Base-by-base conservation (phyloP, 2,888 invertebrate species). In the Dromius quadrimaculatus region DNA sequence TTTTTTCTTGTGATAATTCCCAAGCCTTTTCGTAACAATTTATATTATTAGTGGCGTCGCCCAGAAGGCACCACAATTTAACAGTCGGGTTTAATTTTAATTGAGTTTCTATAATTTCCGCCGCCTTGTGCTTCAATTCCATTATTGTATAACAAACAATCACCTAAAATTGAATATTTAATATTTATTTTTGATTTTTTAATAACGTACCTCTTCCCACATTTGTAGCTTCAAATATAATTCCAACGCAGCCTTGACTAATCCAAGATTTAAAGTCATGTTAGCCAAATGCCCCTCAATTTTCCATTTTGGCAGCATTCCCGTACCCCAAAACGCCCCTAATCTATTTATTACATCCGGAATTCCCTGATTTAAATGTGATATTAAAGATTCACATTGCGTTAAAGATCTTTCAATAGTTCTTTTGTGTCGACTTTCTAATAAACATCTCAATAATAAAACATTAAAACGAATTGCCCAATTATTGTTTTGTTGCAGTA, bases 91-190 rank as follows among this genome's bases (percentile, higher is more conserved):
- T 88, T 72, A 91, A 87, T 1, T 88, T 87, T 69, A 93, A 83
- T 81, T 95, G 92, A 77, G 95, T 89, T 64, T 89, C 86, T 74
- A 98, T 94, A 41, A 98, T 85, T 81, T 94, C 92, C 4, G 95
- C 94, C 0, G 98, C 97, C 88, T 95, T 95, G 78, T 97, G 95
- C 34, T 90, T 85, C 75, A 95, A 83, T 75, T 95, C 91, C 72
- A 98, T 81, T 72, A 89, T 84, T 38, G 93, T 92, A 79, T 98
- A 98, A 82, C 98, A 98, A 1, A 89, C 87, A 65, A 99, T 93
- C 22, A 96, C 50, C 50, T 54, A 11, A 13, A 54, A 54, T n/a
- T 23, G 8, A 19, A 19, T 45, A 2, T 1, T 38, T 38, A 11
- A 38, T 38, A n/a, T 13, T 41, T 9, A 13, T 41, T 6, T 13